These are phyloP conservation scores for Chaetogeoica ovagalla DNA, from an alignment of 2,888 invertebrate species.

Conservation along the genomic window DNA sequence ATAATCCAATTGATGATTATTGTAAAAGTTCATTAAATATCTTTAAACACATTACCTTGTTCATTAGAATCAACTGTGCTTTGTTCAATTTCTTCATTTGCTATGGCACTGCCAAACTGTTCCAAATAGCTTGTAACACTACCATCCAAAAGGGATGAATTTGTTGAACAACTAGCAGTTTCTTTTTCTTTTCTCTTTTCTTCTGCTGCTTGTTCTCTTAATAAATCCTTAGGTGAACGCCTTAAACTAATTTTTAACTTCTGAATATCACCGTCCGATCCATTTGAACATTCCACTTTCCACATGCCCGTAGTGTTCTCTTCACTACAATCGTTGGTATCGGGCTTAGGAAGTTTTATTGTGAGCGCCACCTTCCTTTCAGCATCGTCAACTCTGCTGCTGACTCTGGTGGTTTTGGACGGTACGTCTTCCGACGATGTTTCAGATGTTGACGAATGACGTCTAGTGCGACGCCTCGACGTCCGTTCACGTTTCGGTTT, in stretches of 20 bases:
- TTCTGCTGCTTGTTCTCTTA: slow-evolving; percentile 55
- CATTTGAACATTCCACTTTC: slow-evolving; percentile 62
- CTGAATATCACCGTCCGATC: slow-evolving; percentile 57
- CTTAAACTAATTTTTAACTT: slow-evolving; percentile 57
- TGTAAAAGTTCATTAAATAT: slow-evolving; percentile 17
- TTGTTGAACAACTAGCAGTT: slow-evolving; percentile 44
- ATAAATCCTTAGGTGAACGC: slow-evolving; percentile 54
- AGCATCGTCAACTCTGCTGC: slow-evolving; percentile 19
- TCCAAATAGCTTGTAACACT: slow-evolving; percentile 45
- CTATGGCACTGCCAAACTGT: slow-evolving; percentile 40
- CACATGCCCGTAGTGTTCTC: slow-evolving; percentile 58
- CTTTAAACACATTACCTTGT: slow-evolving; percentile 25
- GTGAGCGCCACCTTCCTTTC: slow-evolving; percentile 40
- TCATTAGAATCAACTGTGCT: slow-evolving; percentile 28
- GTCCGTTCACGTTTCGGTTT: slow-evolving; percentile 50
- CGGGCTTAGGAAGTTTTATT: slow-evolving; percentile 40
- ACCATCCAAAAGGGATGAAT: slow-evolving; percentile 19
- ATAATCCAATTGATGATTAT: background rate
- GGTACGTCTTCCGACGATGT: slow-evolving; percentile 35
- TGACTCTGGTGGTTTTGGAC: slow-evolving; percentile 24
- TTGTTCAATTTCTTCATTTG: slow-evolving; percentile 37
- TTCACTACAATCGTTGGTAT: slow-evolving; percentile 27
- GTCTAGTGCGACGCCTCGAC: slow-evolving; percentile 42
- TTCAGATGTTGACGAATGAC: slow-evolving; percentile 46
- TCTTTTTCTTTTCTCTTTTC: slow-evolving; percentile 55